Conservation (phyloP, 1,140 invertebrate species). For the Tachypleus tridentatus region DNA sequence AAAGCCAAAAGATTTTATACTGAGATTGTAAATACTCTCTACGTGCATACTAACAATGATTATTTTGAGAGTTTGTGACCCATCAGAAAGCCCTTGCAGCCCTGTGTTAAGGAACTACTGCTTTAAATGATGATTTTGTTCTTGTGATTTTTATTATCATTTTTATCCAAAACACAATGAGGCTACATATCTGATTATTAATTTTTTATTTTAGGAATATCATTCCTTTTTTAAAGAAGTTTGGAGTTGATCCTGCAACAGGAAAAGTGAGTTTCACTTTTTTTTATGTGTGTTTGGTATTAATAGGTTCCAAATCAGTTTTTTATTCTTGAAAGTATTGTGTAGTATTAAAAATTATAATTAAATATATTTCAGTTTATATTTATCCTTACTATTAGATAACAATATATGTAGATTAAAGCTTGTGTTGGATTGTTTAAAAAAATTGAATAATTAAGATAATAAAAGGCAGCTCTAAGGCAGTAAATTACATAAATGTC, state of each 20-base stretch:
- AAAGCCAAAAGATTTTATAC: too few relatives aligned
- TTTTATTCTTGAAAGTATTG: background rate
- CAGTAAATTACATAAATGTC: too few relatives aligned
- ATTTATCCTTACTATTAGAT: background rate
- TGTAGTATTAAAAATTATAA: background rate
- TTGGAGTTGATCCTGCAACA: slow-evolving; percentile 85
- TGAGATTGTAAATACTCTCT: too few relatives aligned
- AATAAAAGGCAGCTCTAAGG: too few relatives aligned
- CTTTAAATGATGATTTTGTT: too few relatives aligned
- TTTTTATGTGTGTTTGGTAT: slow-evolving; percentile 3
- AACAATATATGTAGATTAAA: background rate
- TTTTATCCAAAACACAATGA: slow-evolving; percentile 1
- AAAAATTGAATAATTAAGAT: too few relatives aligned
- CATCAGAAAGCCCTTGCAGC: too few relatives aligned
- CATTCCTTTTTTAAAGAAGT: slow-evolving; percentile 81
- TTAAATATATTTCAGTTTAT: background rate
- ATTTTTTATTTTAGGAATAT: slow-evolving; percentile 45
- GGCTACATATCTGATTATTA: slow-evolving; percentile 2
- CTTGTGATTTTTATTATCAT: background rate
- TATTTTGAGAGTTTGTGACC: too few relatives aligned
- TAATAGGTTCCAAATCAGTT: background rate
- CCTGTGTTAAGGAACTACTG: too few relatives aligned
- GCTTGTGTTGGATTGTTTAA: too few relatives aligned
- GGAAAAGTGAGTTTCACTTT: slow-evolving; percentile 52
- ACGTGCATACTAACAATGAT: too few relatives aligned